Base-by-base conservation (phyloP, 1,140 invertebrate species). In the Cherax quadricarinatus region DNA sequence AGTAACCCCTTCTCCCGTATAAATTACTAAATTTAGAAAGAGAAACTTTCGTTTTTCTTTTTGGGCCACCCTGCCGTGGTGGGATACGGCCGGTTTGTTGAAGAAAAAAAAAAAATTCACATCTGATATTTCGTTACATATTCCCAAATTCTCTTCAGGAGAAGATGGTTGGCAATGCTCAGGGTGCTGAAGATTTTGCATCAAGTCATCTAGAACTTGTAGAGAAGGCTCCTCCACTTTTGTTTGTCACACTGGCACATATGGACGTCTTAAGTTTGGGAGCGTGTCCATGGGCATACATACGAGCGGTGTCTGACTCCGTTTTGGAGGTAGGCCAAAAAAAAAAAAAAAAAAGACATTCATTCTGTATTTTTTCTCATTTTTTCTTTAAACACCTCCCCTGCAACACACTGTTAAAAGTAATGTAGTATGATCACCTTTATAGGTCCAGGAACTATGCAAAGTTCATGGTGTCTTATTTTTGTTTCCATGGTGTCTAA, bases 221-320 rank as follows among this genome's bases (percentile, higher is more conserved):
- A 14, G 18, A 66, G 49, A 30, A 81, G 75, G 84, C 89, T 1
- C 89, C 89, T 30, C 82, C 78, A 30, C 83, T 91, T 18, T 60
- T 91, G 5, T 91, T 91, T 82, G 78, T 51, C n/a, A 86, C 89
- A 57, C 51, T 86, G 14, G 78, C 89, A 12, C 89, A 91, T 53
- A 51, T 86, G 51, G 89, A 91, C 30, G 87, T 91, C 5, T 82
- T 91, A 16, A 84, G 84, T 3, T 66, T 91, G 48, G 89, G 89
- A 5, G 89, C 73, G 6, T 91, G 83, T 66, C 89, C 89, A 0
- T 91, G 89, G 89, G 66, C 84, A 30, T 91, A 91, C n/a, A 81
- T 91, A 9, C 53, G 83, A 53, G 89, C 89, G 24, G 70, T 91
- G 9, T 91, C 84, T 49, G 89, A 91, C 66, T 41, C n/a, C 49